A percentile compares a stretch with the other conserved stretches of the same genome.
Conservation (phyloP, 2,113 vertebrate species). For the Rhabdornis inornatus region DNA sequence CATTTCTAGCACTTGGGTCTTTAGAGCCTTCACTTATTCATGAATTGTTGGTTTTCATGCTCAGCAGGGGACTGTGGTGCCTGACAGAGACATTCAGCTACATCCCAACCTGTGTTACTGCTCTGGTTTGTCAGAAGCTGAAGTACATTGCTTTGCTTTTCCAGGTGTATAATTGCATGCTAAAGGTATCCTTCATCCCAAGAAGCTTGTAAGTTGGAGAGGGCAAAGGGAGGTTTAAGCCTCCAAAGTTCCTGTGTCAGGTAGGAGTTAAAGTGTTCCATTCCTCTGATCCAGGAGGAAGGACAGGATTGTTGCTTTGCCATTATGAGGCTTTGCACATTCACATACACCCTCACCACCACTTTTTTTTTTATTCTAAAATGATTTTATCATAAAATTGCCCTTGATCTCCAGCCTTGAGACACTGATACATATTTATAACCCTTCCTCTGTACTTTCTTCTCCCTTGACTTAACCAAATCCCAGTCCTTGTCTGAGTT, state of each 20-base stretch:
- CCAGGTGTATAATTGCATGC: not conserved
- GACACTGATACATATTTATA: slow-evolving; percentile 49
- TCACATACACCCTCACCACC: not conserved
- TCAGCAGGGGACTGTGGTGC: not conserved
- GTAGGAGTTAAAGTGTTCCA: accelerated
- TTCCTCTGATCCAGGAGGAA: not conserved
- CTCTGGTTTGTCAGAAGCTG: not conserved
- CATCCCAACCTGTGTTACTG: not conserved
- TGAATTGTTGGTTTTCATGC: not conserved
- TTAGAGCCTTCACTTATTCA: not conserved
- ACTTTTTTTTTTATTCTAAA: not conserved
- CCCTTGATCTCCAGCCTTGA: slow-evolving; percentile 42
- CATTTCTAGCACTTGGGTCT: not conserved
- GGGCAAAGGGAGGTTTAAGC: not conserved
- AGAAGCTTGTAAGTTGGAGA: not conserved
- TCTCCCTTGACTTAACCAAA: slow-evolving; percentile 42
- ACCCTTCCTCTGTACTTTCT: not conserved
- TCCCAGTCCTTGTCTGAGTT: not conserved
- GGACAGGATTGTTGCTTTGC: not conserved
- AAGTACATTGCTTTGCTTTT: not conserved
- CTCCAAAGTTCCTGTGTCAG: not conserved
- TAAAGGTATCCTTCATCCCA: not conserved
- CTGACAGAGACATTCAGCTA: not conserved
- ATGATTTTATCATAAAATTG: slow-evolving; percentile 41
- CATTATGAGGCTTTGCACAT: not conserved